Evolutionary conservation across 1,140 invertebrate genomes (phyloP), one percentile per base, ranked within the genome.

Genomic region (Conopomorpha cramerella): DNA sequence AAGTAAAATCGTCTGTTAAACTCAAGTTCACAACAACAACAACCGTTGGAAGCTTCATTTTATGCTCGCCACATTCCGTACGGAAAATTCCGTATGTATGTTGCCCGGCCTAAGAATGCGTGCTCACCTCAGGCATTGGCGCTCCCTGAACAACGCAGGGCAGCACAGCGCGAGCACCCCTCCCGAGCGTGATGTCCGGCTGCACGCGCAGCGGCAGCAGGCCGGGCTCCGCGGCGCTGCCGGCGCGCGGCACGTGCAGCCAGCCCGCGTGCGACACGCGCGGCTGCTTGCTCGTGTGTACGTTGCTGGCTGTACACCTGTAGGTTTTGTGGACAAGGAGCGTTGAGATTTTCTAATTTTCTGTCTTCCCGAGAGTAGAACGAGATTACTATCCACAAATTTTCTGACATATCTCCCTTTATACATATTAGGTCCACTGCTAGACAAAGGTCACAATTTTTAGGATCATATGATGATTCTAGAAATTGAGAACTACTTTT

Each of bases 301-400:
- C 18, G 31, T 78, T 78, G 1, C 44, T 60, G 28, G 66, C 71
- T 42, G 51, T 55, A 35, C 74, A 78, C 39, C 71, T 76, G 53
- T 15, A 31, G n/a, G n/a, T n/a, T n/a, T n/a, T n/a, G n/a, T n/a
- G n/a, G n/a, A n/a, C n/a, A n/a, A n/a, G n/a, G n/a, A n/a, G n/a
- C n/a, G n/a, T n/a, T n/a, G n/a, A n/a, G n/a, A n/a, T n/a, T n/a
- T n/a, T n/a, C n/a, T n/a, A n/a, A n/a, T n/a, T n/a, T n/a, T n/a
- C n/a, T n/a, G n/a, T n/a, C n/a, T n/a, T n/a, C n/a, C n/a, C n/a
- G n/a, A n/a, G n/a, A n/a, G n/a, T n/a, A n/a, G n/a, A n/a, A n/a
- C n/a, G n/a, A n/a, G n/a, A n/a, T n/a, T n/a, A n/a, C n/a, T n/a
- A n/a, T n/a, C n/a, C n/a, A n/a, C n/a, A n/a, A n/a, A n/a, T n/a